Evolutionary conservation across 2,888 invertebrate genomes (phyloP).

Genomic region (Parnassius glacialis): DNA sequence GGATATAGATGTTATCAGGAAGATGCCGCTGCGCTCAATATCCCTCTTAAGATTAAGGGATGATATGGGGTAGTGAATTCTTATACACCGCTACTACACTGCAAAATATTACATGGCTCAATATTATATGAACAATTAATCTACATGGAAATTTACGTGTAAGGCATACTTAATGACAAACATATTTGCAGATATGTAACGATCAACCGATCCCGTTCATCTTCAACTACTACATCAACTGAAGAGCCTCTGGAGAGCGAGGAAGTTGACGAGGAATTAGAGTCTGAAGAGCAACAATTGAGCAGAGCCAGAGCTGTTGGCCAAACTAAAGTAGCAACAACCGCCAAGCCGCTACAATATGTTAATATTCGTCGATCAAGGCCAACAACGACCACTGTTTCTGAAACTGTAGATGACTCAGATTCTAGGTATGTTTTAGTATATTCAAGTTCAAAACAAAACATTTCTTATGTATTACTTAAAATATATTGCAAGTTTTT

Average conservation of each 20-base stretch:
- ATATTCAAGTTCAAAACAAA: not conserved
- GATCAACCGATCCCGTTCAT: conserved; percentile 83
- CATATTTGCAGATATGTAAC: conserved; percentile 73
- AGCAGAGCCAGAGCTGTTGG: conserved; percentile 46
- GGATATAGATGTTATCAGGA: no score
- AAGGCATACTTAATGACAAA: not conserved
- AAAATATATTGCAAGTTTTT: no score
- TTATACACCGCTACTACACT: no score
- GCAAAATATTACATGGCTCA: no score
- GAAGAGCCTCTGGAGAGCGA: conserved; percentile 46
- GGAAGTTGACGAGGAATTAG: conserved; percentile 44
- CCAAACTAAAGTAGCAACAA: conserved; percentile 48
- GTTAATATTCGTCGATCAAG: conserved; percentile 86
- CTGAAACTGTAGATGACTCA: conserved; percentile 62
- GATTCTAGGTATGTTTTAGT: conserved; percentile 53
- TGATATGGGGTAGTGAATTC: no score
- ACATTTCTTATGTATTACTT: no score
- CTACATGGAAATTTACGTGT: no score
- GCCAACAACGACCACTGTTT: conserved; percentile 63
- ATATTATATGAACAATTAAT: no score
- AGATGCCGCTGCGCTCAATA: no score
- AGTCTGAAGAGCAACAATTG: conserved; percentile 39
- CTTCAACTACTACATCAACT: conserved; percentile 68
- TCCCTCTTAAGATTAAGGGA: no score
- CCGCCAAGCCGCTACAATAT: conserved; percentile 81